Percentiles rank a stretch among this genome's conserved stretches.
Conservation (phyloP, 2,113 vertebrate species). For the Chloebia gouldiae region DNA sequence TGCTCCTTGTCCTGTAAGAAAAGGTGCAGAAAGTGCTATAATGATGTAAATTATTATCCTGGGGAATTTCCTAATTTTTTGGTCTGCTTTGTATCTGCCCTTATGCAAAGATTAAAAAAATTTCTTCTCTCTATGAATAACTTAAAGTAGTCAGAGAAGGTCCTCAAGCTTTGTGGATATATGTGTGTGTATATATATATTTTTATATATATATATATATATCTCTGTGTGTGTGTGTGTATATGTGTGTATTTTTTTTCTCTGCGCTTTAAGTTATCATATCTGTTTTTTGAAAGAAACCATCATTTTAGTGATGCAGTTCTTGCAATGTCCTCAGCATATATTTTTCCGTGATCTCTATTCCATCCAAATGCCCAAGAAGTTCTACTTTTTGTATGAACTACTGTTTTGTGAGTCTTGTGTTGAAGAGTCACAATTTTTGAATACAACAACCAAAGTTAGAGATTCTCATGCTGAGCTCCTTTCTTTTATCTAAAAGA, state of each 20-base stretch:
- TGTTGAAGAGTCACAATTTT: background rate
- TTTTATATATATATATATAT: too few relatives aligned
- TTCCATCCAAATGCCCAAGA: background rate
- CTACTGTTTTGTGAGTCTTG: background rate
- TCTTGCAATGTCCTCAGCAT: background rate
- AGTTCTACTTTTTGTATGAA: background rate
- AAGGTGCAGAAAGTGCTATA: background rate
- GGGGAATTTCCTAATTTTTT: background rate
- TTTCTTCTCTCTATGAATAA: background rate
- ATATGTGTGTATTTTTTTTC: background rate
- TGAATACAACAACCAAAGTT: background rate
- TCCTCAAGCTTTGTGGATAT: rapidly evolving
- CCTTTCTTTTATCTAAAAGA: background rate
- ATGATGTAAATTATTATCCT: background rate
- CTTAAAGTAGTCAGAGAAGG: background rate
- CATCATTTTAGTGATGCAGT: background rate
- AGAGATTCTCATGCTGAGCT: background rate
- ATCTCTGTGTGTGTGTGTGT: background rate
- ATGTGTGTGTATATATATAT: background rate
- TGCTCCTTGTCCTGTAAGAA: background rate
- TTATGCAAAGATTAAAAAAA: background rate
- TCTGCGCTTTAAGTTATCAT: background rate
- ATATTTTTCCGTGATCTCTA: background rate
- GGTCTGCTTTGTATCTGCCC: background rate
- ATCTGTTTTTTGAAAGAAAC: background rate